Percentiles rank a stretch among this genome's conserved stretches.
These are phyloP conservation scores for Hirtodrosophila duncani DNA, from an alignment of 2,888 invertebrate genomes.

Conservation along the genomic window DNA sequence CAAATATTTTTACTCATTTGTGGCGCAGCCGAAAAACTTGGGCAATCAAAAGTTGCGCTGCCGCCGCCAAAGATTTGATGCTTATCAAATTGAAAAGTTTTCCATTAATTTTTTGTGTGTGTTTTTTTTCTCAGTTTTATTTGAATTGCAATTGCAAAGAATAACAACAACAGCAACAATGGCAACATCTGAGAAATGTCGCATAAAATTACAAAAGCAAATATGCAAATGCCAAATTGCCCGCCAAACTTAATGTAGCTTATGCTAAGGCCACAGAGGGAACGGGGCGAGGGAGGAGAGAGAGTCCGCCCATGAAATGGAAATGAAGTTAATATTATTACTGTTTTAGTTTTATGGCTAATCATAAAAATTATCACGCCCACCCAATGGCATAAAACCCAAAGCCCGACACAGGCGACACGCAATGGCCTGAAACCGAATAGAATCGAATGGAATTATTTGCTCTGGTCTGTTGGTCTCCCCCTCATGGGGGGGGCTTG, in stretches of 20 bases:
- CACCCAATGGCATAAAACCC: conserved; percentile 53
- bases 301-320: conserved; percentile 35
- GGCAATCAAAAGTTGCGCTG: conserved; percentile 64
- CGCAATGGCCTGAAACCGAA: conserved; percentile 35
- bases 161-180: conserved; percentile 2
- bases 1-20: conserved; percentile 35
- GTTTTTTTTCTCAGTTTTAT: not conserved
- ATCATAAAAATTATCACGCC: conserved; percentile 71
- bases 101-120: not conserved
- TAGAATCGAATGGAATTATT: not conserved
- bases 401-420: conserved; percentile 23
- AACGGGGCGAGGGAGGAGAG: not conserved
- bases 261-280: conserved; percentile 12
- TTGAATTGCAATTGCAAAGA: conserved; percentile 16
- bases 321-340: conserved; percentile 69
- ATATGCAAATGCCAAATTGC: conserved; percentile 46
- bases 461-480: not conserved
- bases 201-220: conserved; percentile 44
- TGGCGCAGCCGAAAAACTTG: conserved; percentile 43
- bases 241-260: conserved; percentile 13
- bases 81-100: conserved; percentile 69
- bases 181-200: conserved; percentile 3
- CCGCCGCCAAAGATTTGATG: conserved; percentile 46
- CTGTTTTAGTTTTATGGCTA: conserved; percentile 69
- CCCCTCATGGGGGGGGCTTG: conserved; percentile 2